Evolutionary conservation across 2,113 vertebrate species (phyloP), one percentile per base, ranked within the genome.

Genomic region (Podarcis cretensis): DNA sequence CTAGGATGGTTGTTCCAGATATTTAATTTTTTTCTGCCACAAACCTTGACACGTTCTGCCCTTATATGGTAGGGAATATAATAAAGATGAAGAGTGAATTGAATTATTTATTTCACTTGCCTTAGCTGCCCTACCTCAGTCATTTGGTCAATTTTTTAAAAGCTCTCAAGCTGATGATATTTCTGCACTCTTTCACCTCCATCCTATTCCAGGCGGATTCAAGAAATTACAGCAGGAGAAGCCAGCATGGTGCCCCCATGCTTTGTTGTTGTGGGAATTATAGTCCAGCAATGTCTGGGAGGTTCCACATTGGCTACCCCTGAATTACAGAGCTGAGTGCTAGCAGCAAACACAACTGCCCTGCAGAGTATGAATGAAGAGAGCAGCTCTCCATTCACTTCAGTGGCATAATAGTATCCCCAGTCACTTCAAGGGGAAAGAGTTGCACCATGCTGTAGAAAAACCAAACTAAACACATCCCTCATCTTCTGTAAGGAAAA

Each of bases 111-210:
- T 84, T 76, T 86, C 0, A 63, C 59, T 66, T 84, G 66, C 75
- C 83, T 89, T 30, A 79, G n/a, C 16, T 12, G 37, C 0, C 0
- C 0, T 73, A 63, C 37, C 32, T 6, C 21, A 0, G 0, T 32
- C 0, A 2, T 16, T 2, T 79, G 13, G 68, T 21, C 37, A 30
- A 10, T 21, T 18, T 25, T 25, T 21, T 5, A 21, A 73, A 43
- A 32, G 20, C 54, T 27, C 20, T n/a, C 4, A 71, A 1, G 4
- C 10, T 23, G 74, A 18, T 66, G 74, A 8, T 65, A 10, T 74
- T 0, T 0, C 20, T 87, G 54, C 25, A 25, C 1, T 43, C 4
- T 25, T 27, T 1, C 8, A 74, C n/a, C 59, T 84, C 54, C 20
- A 32, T 21, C 65, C 57, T 66, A 43, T 3, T 86, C 59, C 25